These are phyloP conservation scores for Jordanella pulchra DNA, from an alignment of 2,797 vertebrate species.

Conservation along the genomic window DNA sequence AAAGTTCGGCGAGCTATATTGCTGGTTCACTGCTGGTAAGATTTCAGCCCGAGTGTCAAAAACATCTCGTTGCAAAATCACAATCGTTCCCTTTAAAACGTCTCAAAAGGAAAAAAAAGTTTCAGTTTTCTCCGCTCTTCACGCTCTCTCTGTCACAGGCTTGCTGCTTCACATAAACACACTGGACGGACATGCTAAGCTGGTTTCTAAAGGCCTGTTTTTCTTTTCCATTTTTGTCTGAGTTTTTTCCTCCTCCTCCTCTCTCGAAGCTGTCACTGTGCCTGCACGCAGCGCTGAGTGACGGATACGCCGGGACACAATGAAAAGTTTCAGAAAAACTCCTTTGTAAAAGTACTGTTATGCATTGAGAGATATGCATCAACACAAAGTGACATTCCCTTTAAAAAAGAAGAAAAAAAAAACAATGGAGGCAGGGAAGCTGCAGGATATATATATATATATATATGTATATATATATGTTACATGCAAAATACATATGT, in stretches of 20 bases:
- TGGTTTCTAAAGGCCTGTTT: constrained; percentile 48
- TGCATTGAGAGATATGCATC: constrained; percentile 42
- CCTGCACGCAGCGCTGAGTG: constrained; percentile 57
- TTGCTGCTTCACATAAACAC: constrained; percentile 7
- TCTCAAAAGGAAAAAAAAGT: neutral
- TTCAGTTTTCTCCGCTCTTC: constrained; percentile 32
- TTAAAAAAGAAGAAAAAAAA: constrained; percentile 50
- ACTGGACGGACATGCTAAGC: constrained; percentile 44
- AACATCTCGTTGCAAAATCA: constrained; percentile 12
- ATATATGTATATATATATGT: constrained; percentile 35
- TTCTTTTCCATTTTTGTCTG: constrained; percentile 49
- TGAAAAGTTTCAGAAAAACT: constrained; percentile 58
- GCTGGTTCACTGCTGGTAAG: neutral
- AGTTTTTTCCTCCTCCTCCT: constrained; percentile 49
- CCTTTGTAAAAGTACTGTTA: constrained; percentile 51
- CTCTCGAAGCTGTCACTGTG: constrained; percentile 55
- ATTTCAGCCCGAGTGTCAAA: constrained; percentile 15
- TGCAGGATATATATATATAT: constrained; percentile 31
- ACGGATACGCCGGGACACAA: constrained; percentile 56
- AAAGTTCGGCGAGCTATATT: constrained; percentile 13
- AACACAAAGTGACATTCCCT: constrained; percentile 54
- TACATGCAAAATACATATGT: constrained; percentile 11
- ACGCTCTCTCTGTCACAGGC: neutral
- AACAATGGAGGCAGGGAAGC: constrained; percentile 40
- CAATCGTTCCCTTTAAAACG: constrained; percentile 25